phyloP scores from a whole-genome alignment of 2,113 vertebrate genomes.

The Leucoraja erinaceus region DNA sequence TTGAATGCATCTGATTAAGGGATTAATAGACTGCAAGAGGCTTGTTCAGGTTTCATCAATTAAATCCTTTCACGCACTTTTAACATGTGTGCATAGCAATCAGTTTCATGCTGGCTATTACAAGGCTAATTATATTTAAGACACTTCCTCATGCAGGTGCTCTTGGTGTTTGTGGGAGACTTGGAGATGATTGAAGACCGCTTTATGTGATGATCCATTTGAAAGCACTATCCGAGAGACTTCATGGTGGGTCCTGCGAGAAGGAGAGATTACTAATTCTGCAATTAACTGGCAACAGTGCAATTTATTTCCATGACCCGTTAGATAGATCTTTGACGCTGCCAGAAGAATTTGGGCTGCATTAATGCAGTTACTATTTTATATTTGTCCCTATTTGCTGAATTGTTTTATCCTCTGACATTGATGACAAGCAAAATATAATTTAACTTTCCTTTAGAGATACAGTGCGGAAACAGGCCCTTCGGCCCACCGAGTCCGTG shows the following conservation, averaged over 20 bases:
- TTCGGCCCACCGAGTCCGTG: too few relatives aligned
- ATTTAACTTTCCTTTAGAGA: too few relatives aligned
- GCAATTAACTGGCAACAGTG: background rate
- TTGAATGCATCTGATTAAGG: background rate
- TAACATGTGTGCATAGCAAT: background rate
- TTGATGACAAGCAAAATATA: background rate
- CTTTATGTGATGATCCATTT: background rate
- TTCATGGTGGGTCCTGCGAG: background rate
- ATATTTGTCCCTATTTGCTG: background rate
- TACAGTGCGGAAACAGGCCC: too few relatives aligned
- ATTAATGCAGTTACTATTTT: background rate
- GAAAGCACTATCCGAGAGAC: background rate
- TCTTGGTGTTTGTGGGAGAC: background rate
- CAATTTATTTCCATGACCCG: background rate
- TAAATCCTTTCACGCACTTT: background rate
- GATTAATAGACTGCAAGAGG: background rate
- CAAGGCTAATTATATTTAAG: background rate
- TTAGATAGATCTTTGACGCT: slow-evolving; percentile 1
- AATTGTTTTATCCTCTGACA: background rate
- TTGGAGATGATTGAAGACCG: background rate
- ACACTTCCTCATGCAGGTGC: background rate
- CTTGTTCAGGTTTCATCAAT: background rate
- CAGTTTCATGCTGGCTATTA: background rate
- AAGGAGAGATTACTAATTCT: background rate
- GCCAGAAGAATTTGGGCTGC: background rate